Conservation (phyloP, 2,888 invertebrate species). For the Cheilosia grossa region DNA sequence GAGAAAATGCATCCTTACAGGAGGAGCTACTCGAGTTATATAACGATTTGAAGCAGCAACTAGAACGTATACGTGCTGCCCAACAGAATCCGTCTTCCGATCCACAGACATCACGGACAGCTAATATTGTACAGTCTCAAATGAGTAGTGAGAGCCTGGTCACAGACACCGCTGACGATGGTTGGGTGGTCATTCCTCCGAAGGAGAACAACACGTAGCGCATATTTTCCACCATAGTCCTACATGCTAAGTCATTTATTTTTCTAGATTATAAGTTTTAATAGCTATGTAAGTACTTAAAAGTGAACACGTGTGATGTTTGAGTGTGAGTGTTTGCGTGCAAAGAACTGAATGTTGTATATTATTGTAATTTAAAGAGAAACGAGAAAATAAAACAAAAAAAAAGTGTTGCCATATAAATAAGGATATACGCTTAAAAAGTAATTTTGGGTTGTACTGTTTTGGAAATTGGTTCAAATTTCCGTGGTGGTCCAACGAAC, state of each 20-base stretch:
- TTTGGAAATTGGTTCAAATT: background rate
- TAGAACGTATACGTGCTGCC: conserved; percentile 78
- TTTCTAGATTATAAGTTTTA: conserved; percentile 61
- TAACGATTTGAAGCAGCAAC: conserved; percentile 81
- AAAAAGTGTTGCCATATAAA: conserved; percentile 62
- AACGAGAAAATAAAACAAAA: conserved; percentile 9
- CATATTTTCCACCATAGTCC: conserved; percentile 11
- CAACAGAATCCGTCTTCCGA: conserved; percentile 68
- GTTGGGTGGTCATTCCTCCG: conserved; percentile 81
- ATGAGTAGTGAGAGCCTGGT: conserved; percentile 44
- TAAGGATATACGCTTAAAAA: conserved; percentile 35
- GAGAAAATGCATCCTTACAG: conserved; percentile 68
- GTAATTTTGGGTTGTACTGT: background rate
- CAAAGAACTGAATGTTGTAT: conserved; percentile 58
- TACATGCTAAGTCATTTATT: conserved; percentile 72
- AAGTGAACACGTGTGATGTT: conserved; percentile 31
- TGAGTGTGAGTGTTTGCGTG: conserved; percentile 46
- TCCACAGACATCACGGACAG: conserved; percentile 56
- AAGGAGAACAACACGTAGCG: conserved; percentile 81
- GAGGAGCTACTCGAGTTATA: conserved; percentile 80
- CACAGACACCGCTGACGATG: conserved; percentile 78
- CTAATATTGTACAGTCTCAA: conserved; percentile 38
- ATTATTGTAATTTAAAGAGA: conserved; percentile 59
- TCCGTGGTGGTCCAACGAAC: too few species aligned
- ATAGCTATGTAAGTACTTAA: conserved; percentile 71